These are phyloP conservation scores for Dreissena rostriformis DNA, from an alignment of 1,140 invertebrate genomes.

Conservation along the genomic window DNA sequence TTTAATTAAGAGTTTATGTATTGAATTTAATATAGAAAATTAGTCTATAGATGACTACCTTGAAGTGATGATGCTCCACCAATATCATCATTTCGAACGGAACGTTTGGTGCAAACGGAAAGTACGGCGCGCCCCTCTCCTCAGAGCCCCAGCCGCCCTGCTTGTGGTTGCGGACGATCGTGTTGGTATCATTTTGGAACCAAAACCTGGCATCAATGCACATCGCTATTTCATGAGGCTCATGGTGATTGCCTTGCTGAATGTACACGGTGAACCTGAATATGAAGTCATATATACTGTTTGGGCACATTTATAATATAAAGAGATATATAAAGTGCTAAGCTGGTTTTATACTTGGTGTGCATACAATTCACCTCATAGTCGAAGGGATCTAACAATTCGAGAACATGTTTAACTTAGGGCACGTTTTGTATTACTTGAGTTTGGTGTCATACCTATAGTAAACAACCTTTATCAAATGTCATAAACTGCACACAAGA, in stretches of 20 bases:
- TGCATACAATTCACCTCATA: no score
- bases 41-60: constrained; percentile 76
- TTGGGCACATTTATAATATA: no score
- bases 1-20: not conserved
- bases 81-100: constrained; percentile 85
- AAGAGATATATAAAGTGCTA: no score
- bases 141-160: constrained; percentile 89
- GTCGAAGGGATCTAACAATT: no score
- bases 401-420: no score
- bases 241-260: constrained; percentile 42
- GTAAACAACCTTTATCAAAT: no score
- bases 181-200: constrained; percentile 59
- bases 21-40: not conserved
- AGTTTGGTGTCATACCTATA: no score
- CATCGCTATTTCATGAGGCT: constrained; percentile 50
- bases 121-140: constrained; percentile 85
- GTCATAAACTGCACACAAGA: no score
- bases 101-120: constrained; percentile 87
- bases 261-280: constrained; percentile 61
- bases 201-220: constrained; percentile 61
- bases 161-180: constrained; percentile 88
- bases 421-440: no score
- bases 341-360: no score
- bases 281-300: no score
- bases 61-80: constrained; percentile 79